Conservation (phyloP, 2,888 invertebrate species). For the Allolobophora icterica region DNA sequence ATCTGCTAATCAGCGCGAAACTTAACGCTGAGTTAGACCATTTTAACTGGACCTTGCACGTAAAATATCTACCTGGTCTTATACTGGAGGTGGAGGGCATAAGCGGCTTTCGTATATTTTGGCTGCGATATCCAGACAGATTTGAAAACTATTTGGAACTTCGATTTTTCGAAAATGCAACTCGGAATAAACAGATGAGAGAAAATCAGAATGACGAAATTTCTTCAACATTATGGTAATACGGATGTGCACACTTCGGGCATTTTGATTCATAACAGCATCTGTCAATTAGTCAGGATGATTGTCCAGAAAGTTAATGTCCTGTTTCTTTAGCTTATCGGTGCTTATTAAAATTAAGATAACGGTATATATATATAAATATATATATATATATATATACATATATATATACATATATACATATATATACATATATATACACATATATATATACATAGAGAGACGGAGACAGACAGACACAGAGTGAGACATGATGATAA, state of each 20-base stretch:
- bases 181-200: neutral
- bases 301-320: neutral
- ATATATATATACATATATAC: too few relatives aligned
- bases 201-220: neutral
- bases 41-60: neutral
- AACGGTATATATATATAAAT: too few relatives aligned
- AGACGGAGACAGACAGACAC: too few relatives aligned
- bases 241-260: neutral
- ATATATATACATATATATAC: too few relatives aligned
- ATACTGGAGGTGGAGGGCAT: neutral
- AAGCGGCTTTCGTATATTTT: neutral
- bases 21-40: neutral
- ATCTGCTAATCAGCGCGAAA: neutral
- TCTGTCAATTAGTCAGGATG: too few relatives aligned
- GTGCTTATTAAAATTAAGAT: too few relatives aligned
- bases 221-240: constrained; percentile 8
- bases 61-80: neutral
- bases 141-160: constrained; percentile 9
- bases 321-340: too few relatives aligned
- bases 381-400: too few relatives aligned
- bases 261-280: neutral
- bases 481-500: too few relatives aligned
- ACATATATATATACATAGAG: too few relatives aligned
- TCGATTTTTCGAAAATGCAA: neutral
- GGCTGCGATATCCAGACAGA: neutral